These are phyloP conservation scores for Ammodytes marinus DNA, from an alignment of 2,113 vertebrate genomes.

Conservation along the genomic window DNA sequence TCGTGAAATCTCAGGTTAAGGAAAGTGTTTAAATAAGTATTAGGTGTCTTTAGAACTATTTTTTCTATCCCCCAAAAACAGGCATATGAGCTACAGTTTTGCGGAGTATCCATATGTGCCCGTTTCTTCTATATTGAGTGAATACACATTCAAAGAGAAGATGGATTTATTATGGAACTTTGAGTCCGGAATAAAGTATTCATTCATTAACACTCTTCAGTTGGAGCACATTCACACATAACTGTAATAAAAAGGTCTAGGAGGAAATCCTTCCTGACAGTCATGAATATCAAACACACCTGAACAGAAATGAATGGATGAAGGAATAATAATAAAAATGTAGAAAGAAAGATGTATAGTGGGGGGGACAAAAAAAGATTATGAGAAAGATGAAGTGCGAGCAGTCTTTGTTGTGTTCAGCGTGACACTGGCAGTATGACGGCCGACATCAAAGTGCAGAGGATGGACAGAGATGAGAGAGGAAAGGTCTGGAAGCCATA, in stretches of 20 bases:
- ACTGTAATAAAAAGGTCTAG: background rate
- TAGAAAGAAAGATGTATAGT: background rate
- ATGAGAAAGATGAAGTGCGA: conserved; percentile 25
- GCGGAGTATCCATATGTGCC: too few species aligned
- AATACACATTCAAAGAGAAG: background rate
- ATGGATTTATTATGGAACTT: background rate
- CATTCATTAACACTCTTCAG: background rate
- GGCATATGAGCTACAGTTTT: too few species aligned
- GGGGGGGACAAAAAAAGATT: conserved; percentile 1
- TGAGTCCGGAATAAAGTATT: too few species aligned
- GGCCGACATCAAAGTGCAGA: conserved; percentile 68
- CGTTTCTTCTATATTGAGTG: background rate
- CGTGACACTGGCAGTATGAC: conserved; percentile 21
- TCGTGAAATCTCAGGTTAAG: too few species aligned
- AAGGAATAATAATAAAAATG: background rate
- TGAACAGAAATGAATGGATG: background rate
- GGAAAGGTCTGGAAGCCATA: conserved; percentile 70
- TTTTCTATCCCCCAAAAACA: too few species aligned
- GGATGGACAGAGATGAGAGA: conserved; percentile 65
- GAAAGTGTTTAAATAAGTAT: too few species aligned
- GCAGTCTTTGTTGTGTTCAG: conserved; percentile 63
- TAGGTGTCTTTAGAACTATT: too few species aligned
- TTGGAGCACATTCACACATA: background rate
- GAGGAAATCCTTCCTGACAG: background rate
- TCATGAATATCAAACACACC: conserved; percentile 6